Evolutionary conservation across 2,888 invertebrate genomes (phyloP), one percentile per base, ranked within the genome.

Genomic region (Boloria euphrosyne): DNA sequence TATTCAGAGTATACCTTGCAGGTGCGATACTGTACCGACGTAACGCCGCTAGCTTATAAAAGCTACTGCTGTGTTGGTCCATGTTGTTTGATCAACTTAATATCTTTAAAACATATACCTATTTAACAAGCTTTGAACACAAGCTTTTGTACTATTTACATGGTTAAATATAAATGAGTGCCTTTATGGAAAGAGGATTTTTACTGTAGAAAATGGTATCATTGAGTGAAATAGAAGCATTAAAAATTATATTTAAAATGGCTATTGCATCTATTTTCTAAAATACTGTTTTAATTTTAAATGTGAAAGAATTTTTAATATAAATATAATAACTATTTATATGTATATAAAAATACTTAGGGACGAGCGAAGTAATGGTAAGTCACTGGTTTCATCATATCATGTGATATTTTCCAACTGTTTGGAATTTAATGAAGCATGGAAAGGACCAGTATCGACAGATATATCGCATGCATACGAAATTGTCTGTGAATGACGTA

Each of bases 1-100:
- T 10, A 38, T 7, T 38, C 2, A 10, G 31, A 38, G 7, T 38
- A 38, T 1, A 38, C 50, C 59, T 46, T 66, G 62, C 62, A 66
- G 66, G 62, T 68, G 66, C 43, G 46, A 59, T 50, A 66, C 18
- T 46, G 4, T 43, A 60, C 55, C 2, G 31, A 10, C 31, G 31
- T 38, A 10, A 38, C 31, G 31, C 31, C 31, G 31, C 31, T 22
- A 62, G 62, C 62, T 62, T 52, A 62, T 58, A 55, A 38, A n/a
- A 46, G 7, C 16, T 47, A 27, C 16, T 18, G 52, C 14, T 43
- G 14, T 52, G 49, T 43, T 52, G 47, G 53, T 13, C 51, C 17
- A 52, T 44, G 58, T 51, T 64, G 58, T 52, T 58, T 7, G 16
- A 43, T 44, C 17, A 16, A 44, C 49, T 63, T 47, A 16, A 63